Conservation (phyloP, 2,888 invertebrate genomes). For the Monopis laevigella region DNA sequence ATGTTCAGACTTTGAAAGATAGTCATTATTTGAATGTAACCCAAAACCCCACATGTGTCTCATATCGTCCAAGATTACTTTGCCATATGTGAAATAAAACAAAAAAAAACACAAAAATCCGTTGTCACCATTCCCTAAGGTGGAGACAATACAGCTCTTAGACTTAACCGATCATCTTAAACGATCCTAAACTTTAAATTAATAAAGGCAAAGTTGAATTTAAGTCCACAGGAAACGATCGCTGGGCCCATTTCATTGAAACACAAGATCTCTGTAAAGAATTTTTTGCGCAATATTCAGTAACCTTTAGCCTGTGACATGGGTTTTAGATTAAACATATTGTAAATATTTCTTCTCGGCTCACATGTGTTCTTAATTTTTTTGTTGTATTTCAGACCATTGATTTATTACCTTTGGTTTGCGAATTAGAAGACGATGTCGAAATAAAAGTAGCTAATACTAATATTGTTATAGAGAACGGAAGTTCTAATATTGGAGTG, state of each 20-base stretch:
- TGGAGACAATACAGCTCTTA: conserved; percentile 51
- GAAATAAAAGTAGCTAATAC: too few relatives aligned
- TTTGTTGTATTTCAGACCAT: too few relatives aligned
- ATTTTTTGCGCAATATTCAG: conserved; percentile 60
- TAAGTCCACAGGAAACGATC: neutral
- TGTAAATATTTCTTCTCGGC: conserved; percentile 59
- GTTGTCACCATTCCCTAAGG: conserved; percentile 63
- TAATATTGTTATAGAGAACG: too few relatives aligned
- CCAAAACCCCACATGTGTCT: conserved; percentile 64
- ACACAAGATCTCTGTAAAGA: conserved; percentile 42
- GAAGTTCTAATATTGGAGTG: conserved; percentile 59
- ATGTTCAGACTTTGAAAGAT: conserved; percentile 42
- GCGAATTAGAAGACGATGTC: too few relatives aligned
- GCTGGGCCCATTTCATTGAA: conserved; percentile 42
- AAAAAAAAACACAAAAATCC: conserved; percentile 57
- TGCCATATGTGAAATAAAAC: conserved; percentile 62
- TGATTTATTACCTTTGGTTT: too few relatives aligned
- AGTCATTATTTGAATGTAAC: conserved; percentile 61
- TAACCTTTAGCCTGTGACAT: conserved; percentile 67
- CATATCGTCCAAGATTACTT: conserved; percentile 65
- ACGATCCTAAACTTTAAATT: conserved; percentile 32
- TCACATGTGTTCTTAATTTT: neutral
- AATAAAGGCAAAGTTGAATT: conserved; percentile 23
- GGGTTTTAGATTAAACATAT: conserved; percentile 67
- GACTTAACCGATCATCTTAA: conserved; percentile 22